Conservation (phyloP, 2,797 vertebrate species). For the Tiaroga cobitis region DNA sequence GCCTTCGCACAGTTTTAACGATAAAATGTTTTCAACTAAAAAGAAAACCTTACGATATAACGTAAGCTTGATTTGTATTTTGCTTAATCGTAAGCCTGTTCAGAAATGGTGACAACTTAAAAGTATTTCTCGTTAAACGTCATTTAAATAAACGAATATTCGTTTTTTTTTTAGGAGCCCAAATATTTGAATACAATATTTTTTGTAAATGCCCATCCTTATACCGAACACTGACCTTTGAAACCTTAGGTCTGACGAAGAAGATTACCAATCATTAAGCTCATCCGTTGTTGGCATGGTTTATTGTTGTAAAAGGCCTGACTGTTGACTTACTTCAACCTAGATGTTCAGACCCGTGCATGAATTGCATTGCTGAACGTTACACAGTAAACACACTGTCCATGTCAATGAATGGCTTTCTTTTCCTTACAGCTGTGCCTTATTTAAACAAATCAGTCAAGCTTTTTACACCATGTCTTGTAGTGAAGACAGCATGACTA, state of each 20-base stretch:
- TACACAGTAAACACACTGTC: neutral
- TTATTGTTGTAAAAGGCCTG: constrained; percentile 29
- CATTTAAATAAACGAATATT: too few relatives aligned
- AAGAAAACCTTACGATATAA: too few relatives aligned
- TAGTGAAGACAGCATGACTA: constrained; percentile 31
- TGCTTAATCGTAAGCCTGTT: too few relatives aligned
- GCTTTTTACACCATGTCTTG: neutral
- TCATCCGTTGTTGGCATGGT: neutral
- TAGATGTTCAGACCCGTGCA: constrained; percentile 4
- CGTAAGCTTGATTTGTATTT: too few relatives aligned
- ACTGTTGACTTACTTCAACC: constrained; percentile 11
- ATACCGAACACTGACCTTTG: neutral
- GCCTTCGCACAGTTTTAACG: too few relatives aligned
- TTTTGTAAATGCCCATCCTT: too few relatives aligned
- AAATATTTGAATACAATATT: too few relatives aligned
- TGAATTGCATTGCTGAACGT: neutral
- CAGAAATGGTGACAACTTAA: too few relatives aligned
- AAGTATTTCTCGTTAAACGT: too few relatives aligned
- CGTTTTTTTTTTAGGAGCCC: too few relatives aligned
- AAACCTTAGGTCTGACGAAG: neutral
- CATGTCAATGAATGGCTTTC: constrained; percentile 16
- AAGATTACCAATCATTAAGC: neutral
- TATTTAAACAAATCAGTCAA: constrained; percentile 2
- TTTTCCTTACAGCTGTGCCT: neutral
- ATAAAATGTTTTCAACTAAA: too few relatives aligned